Evolutionary conservation across 2,797 vertebrate genomes (phyloP).

Genomic region (Hirundo rustica): DNA sequence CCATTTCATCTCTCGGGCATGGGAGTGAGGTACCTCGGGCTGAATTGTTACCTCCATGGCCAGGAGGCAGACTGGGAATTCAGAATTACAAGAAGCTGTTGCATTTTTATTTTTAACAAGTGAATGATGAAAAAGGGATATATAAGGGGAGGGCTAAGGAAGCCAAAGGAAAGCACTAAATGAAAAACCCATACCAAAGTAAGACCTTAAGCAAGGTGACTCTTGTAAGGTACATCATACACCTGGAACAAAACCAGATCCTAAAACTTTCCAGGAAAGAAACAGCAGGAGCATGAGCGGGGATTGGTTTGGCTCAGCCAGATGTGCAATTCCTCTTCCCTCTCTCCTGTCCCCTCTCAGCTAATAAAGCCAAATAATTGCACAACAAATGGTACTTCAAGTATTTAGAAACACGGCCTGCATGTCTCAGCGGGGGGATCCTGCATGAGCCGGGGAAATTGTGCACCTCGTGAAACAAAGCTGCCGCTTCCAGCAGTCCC

Average conservation of each 20-base stretch:
- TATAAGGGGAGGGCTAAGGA: neutral
- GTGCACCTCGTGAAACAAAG: constrained; percentile 21
- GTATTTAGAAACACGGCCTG: constrained; percentile 14
- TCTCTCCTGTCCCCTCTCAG: neutral
- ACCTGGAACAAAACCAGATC: neutral
- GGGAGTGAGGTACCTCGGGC: neutral
- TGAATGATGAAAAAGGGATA: neutral
- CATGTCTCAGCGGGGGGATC: neutral
- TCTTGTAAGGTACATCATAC: neutral
- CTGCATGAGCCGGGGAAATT: neutral
- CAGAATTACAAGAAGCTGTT: constrained; percentile 29
- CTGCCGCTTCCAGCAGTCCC: neutral
- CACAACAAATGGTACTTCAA: constrained; percentile 42
- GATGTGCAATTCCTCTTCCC: neutral
- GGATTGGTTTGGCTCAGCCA: neutral
- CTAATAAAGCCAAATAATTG: constrained; percentile 18
- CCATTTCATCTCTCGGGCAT: neutral
- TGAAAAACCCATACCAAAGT: neutral
- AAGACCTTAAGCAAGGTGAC: neutral
- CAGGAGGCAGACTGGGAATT: neutral
- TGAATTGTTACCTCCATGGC: neutral
- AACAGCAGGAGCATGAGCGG: neutral
- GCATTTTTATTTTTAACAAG: neutral
- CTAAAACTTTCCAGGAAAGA: constrained; percentile 4
- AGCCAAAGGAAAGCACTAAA: constrained; percentile 7